These are phyloP conservation scores for Autographa gamma DNA, from an alignment of 2,888 invertebrate genomes.

Conservation along the genomic window DNA sequence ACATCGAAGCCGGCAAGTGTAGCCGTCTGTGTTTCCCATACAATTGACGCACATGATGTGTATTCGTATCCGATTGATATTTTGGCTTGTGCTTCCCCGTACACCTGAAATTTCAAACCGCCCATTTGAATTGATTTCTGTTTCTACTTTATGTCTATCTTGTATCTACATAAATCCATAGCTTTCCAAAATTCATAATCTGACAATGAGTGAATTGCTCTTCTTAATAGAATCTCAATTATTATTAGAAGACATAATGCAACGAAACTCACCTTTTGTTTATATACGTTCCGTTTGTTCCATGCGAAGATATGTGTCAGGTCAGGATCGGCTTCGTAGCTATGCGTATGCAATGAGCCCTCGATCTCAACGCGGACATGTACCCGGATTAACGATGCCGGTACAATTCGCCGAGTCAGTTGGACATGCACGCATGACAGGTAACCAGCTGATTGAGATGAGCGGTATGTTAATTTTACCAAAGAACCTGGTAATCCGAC, in stretches of 20 bases:
- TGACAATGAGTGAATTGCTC: too few species aligned
- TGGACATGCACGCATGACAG: conserved; percentile 97
- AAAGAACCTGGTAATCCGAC: conserved; percentile 98
- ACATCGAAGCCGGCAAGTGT: conserved; percentile 98
- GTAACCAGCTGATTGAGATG: conserved; percentile 98
- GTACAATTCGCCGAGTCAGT: conserved; percentile 94
- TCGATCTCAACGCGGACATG: conserved; percentile 98
- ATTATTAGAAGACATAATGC: too few species aligned
- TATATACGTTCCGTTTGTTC: conserved; percentile 99
- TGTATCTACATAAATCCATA: too few species aligned
- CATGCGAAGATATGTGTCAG: conserved; percentile 98
- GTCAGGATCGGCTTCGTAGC: conserved; percentile 98
- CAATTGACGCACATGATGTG: conserved; percentile 94
- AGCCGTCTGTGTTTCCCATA: conserved; percentile 98
- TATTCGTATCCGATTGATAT: conserved; percentile 98
- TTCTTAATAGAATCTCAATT: too few species aligned
- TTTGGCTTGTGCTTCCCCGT: conserved; percentile 95
- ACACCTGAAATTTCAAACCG: conserved; percentile 82
- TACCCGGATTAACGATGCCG: conserved; percentile 94
- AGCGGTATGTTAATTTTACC: conserved; percentile 98
- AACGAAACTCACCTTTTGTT: conserved; percentile 92
- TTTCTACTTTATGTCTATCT: neutral
- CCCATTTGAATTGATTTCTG: neutral
- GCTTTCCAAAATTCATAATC: too few species aligned
- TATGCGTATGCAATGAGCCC: conserved; percentile 96